Evolutionary conservation across 2,888 invertebrate genomes (phyloP), one percentile per base, ranked within the genome.

Genomic region (Mesoligia furuncula): DNA sequence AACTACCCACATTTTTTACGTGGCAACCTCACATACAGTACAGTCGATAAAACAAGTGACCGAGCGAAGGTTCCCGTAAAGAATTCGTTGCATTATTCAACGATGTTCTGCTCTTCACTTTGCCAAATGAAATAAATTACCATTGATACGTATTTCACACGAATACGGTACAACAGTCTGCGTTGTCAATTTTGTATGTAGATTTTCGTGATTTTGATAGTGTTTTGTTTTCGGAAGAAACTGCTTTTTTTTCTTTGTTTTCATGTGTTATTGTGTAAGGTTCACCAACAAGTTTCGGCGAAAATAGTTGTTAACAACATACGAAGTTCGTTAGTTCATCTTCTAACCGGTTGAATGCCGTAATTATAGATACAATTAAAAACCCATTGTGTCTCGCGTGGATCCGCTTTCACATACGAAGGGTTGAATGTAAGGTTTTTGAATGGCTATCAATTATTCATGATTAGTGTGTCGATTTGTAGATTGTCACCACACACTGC

Each of bases 121-220:
- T 91, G 84, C 90, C 89, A 92, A 92, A 93, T 93, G 92, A 93
- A 93, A 92, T 92, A 92, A 90, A 92, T 93, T 92, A 91, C 92
- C 91, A 92, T 92, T 89, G 91, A 89, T 90, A 83, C 88, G 87
- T 87, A 84, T 88, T 88, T 88, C 85, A 77, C 87, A 75, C 81
- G 80, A 80, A 76, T 78, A 82, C 78, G 76, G 70, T 36, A 66
- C 72, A 54, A 67, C 77, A 79, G 73, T 89, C 81, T 85, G 79
- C 77, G 83, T 79, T 85, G 85, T 74, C 85, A 86, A 80, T 81
- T 86, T 84, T 84, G 71, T 79, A 81, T 77, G 79, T 65, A 83
- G 70, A 75, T 79, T 69, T 79, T 64, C 36, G 61, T 75, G 75
- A 78, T 75, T 85, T 75, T 71, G 75, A 78, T 85, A 48, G 67